phyloP scores from a whole-genome alignment of 2,888 invertebrate species.

The Lacanobia wlatinum region DNA sequence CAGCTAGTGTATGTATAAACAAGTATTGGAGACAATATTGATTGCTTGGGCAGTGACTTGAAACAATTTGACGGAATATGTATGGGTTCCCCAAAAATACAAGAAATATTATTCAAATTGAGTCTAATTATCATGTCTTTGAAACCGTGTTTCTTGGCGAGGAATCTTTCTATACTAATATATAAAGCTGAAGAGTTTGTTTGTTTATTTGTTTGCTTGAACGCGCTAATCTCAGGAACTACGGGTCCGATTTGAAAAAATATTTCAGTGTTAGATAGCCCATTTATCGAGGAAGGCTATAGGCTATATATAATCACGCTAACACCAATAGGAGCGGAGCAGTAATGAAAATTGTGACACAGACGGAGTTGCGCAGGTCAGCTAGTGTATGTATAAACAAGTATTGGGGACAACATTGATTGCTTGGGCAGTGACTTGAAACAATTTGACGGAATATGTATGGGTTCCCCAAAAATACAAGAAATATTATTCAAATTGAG shows the following conservation, averaged over 20 bases:
- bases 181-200: too few species aligned
- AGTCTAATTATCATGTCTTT: constrained; percentile 26
- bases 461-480: not conserved
- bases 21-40: not conserved
- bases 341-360: too few species aligned
- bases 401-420: not conserved
- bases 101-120: constrained; percentile 33
- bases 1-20: too few species aligned
- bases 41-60: not conserved
- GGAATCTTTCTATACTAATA: constrained; percentile 26
- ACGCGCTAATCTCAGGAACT: too few species aligned
- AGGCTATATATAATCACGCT: too few species aligned
- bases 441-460: not conserved
- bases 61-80: not conserved
- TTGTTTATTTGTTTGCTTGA: too few species aligned
- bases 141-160: constrained; percentile 1
- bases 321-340: too few species aligned
- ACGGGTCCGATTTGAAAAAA: too few species aligned
- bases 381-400: too few species aligned
- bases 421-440: not conserved
- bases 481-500: constrained; percentile 34
- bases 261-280: too few species aligned
- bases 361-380: too few species aligned
- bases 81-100: not conserved
- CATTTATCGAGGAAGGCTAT: too few species aligned